Evolutionary conservation across 2,797 vertebrate genomes (phyloP), one percentile per base, ranked within the genome.

Genomic region (Rhinophrynus dorsalis): DNA sequence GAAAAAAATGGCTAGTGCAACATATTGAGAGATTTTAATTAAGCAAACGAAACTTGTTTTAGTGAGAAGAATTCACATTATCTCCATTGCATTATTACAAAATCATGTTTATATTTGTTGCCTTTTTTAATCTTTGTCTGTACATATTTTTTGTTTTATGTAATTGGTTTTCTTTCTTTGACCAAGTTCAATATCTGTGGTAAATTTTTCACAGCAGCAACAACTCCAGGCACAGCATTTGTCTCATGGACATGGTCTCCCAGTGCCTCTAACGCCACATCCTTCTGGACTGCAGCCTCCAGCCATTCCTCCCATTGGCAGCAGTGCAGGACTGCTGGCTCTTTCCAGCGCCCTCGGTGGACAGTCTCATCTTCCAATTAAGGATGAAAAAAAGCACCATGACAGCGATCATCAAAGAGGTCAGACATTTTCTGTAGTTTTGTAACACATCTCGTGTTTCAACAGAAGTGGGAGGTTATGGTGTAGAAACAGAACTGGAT

Each of bases 171-270:
- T n/a, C n/a, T n/a, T n/a, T n/a, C n/a, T n/a, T 20, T 1, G 79
- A 76, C 79, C 89, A 86, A 79, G 78, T 89, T 90, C 88, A 89
- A 89, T 87, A 91, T 86, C 87, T 88, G 10, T 80, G 75, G 85
- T 82, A 66, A 32, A 11, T 90, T 90, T 83, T 82, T 89, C 89
- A 88, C 93, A 97, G 94, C 95, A 97, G 95, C 95, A 97, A 83
- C 95, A 96, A 87, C 94, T 97, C 87, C 95, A 97, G 82, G 95
- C 94, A 74, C 95, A 98, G 86, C 95, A 98, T 85, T 89, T 98
- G 56, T 95, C 94, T 74, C 95, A 98, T 29, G 93, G 94, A 80
- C 95, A 97, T 66, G 93, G 92, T 84, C 92, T 96, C 68, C 94
- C 94, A 0, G 88, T 97, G 66, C 95, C 95, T 0, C 92, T 97